phyloP scores from a whole-genome alignment of 30 jellyfish, hydroid and myxozoan genomes.

The Chrysaora quinquecirrha region DNA sequence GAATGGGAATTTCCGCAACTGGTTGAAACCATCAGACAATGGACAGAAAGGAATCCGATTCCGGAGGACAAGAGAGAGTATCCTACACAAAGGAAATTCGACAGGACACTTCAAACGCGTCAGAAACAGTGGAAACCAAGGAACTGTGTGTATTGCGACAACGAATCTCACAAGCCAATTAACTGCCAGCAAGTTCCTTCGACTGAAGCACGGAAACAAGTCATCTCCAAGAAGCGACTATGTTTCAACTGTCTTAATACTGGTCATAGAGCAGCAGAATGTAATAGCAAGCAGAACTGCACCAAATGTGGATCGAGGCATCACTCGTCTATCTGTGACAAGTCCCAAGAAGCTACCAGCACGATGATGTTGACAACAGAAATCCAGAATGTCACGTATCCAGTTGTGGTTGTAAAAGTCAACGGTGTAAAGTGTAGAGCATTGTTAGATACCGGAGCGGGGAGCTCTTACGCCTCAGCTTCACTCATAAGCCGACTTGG shows the following conservation, averaged over 20 bases:
- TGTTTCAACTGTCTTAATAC: not conserved
- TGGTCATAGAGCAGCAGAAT: too few relatives aligned
- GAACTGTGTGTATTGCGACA: slow-evolving; percentile 19
- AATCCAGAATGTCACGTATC: too few relatives aligned
- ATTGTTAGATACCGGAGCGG: too few relatives aligned
- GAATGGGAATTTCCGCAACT: slow-evolving; percentile 58
- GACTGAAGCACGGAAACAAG: slow-evolving; percentile 5
- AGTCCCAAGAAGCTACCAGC: too few relatives aligned
- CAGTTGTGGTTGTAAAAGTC: too few relatives aligned
- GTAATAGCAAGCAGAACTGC: too few relatives aligned
- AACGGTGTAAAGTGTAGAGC: too few relatives aligned
- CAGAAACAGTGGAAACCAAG: slow-evolving; percentile 17
- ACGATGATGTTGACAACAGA: too few relatives aligned
- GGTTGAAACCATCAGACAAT: slow-evolving; percentile 47
- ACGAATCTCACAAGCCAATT: slow-evolving; percentile 6
- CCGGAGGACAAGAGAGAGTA: not conserved
- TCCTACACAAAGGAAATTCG: not conserved
- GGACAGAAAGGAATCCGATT: slow-evolving; percentile 63
- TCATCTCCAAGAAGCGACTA: not conserved
- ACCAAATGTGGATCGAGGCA: too few relatives aligned
- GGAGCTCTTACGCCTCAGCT: too few relatives aligned
- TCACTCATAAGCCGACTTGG: too few relatives aligned
- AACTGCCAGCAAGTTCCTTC: not conserved
- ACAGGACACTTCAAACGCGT: not conserved
- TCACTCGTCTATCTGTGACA: too few relatives aligned